These are phyloP conservation scores for Dicranocentrus wangi DNA, from an alignment of 2,888 invertebrate genomes.

Conservation along the genomic window DNA sequence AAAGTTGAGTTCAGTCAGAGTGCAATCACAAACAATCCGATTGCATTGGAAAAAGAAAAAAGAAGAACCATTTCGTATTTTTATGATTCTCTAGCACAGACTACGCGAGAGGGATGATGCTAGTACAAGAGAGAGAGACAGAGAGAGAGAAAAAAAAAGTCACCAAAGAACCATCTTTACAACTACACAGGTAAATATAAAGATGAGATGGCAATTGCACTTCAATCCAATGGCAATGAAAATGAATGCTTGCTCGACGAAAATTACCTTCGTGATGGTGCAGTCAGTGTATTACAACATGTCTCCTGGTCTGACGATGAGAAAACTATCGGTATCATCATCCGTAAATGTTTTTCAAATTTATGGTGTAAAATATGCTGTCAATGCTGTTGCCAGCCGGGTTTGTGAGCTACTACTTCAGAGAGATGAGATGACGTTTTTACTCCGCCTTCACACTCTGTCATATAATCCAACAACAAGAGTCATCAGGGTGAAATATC, in stretches of 20 bases:
- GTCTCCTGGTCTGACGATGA: not conserved
- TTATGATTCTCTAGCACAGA: slow-evolving; percentile 44
- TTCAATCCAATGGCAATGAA: slow-evolving; percentile 38
- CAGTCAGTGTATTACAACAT: not conserved
- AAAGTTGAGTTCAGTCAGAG: not conserved
- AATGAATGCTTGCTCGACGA: not conserved
- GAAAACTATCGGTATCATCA: slow-evolving; percentile 35
- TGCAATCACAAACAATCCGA: not conserved
- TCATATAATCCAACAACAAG: too few species aligned
- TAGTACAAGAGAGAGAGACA: not conserved
- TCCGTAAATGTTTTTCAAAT: slow-evolving; percentile 48
- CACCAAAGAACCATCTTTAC: too few species aligned
- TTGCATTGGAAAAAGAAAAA: slow-evolving; percentile 13
- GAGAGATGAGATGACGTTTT: not conserved
- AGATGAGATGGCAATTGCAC: slow-evolving; percentile 53
- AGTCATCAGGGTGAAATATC: slow-evolving; percentile 23
- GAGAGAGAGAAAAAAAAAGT: slow-evolving; percentile 42
- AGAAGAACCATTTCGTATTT: slow-evolving; percentile 58
- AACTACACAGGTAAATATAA: not conserved
- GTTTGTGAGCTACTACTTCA: not conserved
- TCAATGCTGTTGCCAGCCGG: slow-evolving; percentile 41
- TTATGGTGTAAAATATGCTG: slow-evolving; percentile 56
- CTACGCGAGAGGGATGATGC: too few species aligned
- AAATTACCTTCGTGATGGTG: too few species aligned
- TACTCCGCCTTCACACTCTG: slow-evolving; percentile 3